Evolutionary conservation across 2,113 vertebrate species (phyloP).

Genomic region (Melierax canorus): DNA sequence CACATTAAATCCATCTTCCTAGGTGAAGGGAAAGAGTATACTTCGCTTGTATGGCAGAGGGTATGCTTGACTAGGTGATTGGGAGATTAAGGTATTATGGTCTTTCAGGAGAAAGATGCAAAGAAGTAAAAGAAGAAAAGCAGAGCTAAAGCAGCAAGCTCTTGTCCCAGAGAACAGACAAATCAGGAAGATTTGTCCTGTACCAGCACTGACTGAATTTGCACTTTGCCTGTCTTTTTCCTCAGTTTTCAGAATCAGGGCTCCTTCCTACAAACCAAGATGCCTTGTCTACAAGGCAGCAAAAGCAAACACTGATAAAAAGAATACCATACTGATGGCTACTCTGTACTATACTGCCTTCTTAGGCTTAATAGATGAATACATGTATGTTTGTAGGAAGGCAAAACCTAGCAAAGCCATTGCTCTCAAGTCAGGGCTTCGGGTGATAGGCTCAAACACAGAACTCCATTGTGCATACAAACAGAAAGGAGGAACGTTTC

Average conservation of each 20-base stretch:
- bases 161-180: not conserved
- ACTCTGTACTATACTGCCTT: not conserved
- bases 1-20: not conserved
- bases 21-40: not conserved
- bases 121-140: not conserved
- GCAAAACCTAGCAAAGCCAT: not conserved
- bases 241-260: not conserved
- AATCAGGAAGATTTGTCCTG: not conserved
- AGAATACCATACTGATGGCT: not conserved
- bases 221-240: not conserved
- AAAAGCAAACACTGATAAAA: not conserved
- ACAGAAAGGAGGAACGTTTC: not conserved
- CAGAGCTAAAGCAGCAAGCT: not conserved
- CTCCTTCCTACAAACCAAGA: not conserved
- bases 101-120: not conserved
- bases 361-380: not conserved
- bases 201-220: not conserved
- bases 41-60: not conserved
- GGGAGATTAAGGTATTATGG: not conserved
- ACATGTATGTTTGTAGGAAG: rapidly evolving
- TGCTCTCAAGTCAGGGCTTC: not conserved
- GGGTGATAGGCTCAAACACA: not conserved
- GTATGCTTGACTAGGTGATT: no score
- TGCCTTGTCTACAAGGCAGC: not conserved
- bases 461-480: not conserved